Percentiles rank a stretch among this genome's conserved stretches.
These are phyloP conservation scores for Gortyna flavago DNA, from an alignment of 2,888 invertebrate genomes.

Conservation along the genomic window DNA sequence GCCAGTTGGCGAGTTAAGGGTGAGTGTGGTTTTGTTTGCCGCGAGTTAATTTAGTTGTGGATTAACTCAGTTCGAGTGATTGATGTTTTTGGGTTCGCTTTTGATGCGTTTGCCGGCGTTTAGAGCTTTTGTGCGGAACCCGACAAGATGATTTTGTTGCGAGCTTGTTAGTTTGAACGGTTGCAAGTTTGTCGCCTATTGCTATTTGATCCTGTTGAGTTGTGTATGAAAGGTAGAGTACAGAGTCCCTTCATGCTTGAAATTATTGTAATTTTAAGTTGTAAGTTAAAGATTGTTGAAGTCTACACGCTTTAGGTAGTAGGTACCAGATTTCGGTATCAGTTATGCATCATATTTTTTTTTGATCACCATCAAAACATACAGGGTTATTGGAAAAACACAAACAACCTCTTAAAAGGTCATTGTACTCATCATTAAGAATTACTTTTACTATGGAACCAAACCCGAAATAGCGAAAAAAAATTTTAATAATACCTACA, in stretches of 20 bases:
- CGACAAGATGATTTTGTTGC: slow-evolving; percentile 44
- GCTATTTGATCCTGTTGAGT: not conserved
- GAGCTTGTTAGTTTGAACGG: slow-evolving; percentile 15
- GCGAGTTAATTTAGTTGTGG: slow-evolving; percentile 88
- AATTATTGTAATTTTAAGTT: too few species aligned
- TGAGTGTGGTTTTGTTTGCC: slow-evolving; percentile 78
- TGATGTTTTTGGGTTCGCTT: slow-evolving; percentile 84
- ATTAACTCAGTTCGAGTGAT: slow-evolving; percentile 88
- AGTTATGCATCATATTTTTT: too few species aligned
- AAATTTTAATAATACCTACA: too few species aligned
- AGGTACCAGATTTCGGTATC: too few species aligned
- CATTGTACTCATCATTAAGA: too few species aligned
- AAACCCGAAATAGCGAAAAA: too few species aligned
- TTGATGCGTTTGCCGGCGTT: slow-evolving; percentile 75
- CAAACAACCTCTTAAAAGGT: too few species aligned
- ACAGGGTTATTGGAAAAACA: too few species aligned
- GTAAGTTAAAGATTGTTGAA: too few species aligned
- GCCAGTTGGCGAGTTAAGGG: slow-evolving; percentile 73
- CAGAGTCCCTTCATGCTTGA: not conserved
- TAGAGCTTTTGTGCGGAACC: slow-evolving; percentile 69
- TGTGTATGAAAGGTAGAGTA: not conserved
- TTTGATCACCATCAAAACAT: too few species aligned
- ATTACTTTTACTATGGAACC: too few species aligned
- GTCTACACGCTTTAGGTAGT: too few species aligned
- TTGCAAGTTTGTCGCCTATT: slow-evolving; percentile 23